Evolutionary conservation across 2,888 invertebrate species (phyloP).

Genomic region (Acanthosepion lycidas): DNA sequence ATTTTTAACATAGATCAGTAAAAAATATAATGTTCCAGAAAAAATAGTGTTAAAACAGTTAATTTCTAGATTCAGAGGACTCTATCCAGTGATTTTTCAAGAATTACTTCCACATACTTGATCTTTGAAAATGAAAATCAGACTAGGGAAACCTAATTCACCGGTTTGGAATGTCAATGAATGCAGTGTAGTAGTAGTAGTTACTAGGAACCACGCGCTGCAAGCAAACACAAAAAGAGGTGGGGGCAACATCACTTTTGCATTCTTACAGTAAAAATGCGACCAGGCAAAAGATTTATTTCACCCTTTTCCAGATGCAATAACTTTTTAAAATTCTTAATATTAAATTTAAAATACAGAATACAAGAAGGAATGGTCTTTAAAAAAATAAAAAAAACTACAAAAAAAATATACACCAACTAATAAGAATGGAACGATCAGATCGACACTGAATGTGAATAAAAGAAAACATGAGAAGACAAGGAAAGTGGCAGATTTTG

Average conservation of each 20-base stretch:
- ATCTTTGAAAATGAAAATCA: not conserved
- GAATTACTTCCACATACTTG: not conserved
- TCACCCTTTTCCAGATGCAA: not conserved
- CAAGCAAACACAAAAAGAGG: not conserved
- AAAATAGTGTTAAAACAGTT: no score
- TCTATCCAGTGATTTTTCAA: not conserved
- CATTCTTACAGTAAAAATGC: not conserved
- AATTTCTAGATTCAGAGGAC: not conserved
- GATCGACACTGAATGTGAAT: not conserved
- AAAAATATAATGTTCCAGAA: no score
- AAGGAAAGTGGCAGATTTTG: not conserved
- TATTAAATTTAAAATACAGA: no score
- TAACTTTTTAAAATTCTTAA: not conserved
- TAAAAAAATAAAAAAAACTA: not conserved
- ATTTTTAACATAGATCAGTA: not conserved
- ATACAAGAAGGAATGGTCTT: not conserved
- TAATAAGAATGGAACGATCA: not conserved
- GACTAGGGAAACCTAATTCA: not conserved
- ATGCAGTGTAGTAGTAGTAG: not conserved
- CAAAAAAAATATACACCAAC: not conserved
- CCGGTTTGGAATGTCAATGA: constrained; percentile 23
- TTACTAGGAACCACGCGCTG: not conserved
- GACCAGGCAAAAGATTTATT: not conserved
- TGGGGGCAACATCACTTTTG: not conserved
- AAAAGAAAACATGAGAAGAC: no score